A percentile compares a stretch with the other conserved stretches of the same genome.
Evolutionary conservation across 1,140 invertebrate species (phyloP).

Genomic region (Campoletis sonorensis): DNA sequence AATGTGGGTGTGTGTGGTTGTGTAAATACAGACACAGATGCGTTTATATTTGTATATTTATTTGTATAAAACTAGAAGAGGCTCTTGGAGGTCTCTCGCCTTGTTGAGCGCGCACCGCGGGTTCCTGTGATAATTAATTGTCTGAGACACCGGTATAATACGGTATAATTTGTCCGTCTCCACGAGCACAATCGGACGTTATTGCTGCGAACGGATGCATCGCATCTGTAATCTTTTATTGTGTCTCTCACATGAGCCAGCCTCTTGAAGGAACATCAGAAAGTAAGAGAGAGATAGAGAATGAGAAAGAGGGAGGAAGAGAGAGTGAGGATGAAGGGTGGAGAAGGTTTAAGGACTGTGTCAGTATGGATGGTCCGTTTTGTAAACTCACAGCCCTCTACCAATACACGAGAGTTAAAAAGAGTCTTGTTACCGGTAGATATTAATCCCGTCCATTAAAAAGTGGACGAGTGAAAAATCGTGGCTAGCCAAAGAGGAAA

Average conservation of each 20-base stretch:
- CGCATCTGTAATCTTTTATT: constrained; percentile 74
- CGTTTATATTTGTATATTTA: too few species aligned
- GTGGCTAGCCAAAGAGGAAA: constrained; percentile 64
- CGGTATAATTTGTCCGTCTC: constrained; percentile 74
- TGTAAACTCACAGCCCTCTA: constrained; percentile 51
- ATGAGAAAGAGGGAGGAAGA: neutral
- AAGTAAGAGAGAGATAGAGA: constrained; percentile 2
- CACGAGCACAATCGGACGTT: constrained; percentile 74
- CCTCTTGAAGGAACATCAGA: neutral
- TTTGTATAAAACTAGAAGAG: neutral
- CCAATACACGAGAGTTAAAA: constrained; percentile 55
- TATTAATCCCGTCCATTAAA: constrained; percentile 76
- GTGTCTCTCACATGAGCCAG: constrained; percentile 58
- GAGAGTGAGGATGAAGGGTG: neutral
- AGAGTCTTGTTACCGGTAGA: constrained; percentile 76
- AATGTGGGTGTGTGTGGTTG: too few species aligned
- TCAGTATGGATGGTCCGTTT: constrained; percentile 20
- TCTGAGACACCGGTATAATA: constrained; percentile 73
- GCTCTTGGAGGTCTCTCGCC: constrained; percentile 24
- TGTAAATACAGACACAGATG: too few species aligned
- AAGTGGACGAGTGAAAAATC: constrained; percentile 76
- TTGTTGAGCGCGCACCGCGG: constrained; percentile 45
- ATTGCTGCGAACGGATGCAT: constrained; percentile 74
- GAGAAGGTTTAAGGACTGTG: constrained; percentile 1
- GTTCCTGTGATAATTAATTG: constrained; percentile 70